Conservation (phyloP, 2,113 vertebrate species). For the Archilochus colubris region DNA sequence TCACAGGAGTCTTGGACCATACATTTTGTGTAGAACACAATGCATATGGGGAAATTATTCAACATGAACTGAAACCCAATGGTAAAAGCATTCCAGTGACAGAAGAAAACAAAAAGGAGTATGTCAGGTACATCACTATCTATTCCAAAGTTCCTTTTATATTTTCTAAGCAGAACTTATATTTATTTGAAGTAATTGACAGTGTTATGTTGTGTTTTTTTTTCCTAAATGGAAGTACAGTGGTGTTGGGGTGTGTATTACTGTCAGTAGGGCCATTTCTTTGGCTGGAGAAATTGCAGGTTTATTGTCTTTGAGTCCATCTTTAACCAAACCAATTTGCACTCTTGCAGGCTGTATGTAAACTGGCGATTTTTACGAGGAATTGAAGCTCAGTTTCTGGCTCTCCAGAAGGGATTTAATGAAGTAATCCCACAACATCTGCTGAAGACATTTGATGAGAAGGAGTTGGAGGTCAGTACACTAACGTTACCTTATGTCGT, state of each 20-base stretch:
- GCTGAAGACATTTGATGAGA: conserved; percentile 98
- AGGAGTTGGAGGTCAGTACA: conserved; percentile 92
- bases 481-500: background rate
- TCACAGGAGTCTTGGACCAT: conserved; percentile 97
- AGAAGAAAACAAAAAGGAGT: conserved; percentile 98
- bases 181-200: background rate
- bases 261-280: background rate
- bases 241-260: background rate
- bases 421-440: conserved; percentile 99
- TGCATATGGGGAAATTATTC: conserved; percentile 97
- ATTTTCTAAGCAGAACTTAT: fast-evolving
- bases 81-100: conserved; percentile 95
- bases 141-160: background rate
- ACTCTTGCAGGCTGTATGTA: conserved; percentile 87
- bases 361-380: conserved; percentile 99
- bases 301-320: background rate
- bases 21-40: conserved; percentile 99
- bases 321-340: conserved; percentile 4
- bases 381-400: conserved; percentile 97
- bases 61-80: conserved; percentile 97
- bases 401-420: conserved; percentile 98
- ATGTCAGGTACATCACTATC: conserved; percentile 82
- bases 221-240: background rate
- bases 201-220: background rate
- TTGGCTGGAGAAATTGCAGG: background rate